phyloP scores from a whole-genome alignment of 1,140 invertebrate species.

The Drosophila guanche region DNA sequence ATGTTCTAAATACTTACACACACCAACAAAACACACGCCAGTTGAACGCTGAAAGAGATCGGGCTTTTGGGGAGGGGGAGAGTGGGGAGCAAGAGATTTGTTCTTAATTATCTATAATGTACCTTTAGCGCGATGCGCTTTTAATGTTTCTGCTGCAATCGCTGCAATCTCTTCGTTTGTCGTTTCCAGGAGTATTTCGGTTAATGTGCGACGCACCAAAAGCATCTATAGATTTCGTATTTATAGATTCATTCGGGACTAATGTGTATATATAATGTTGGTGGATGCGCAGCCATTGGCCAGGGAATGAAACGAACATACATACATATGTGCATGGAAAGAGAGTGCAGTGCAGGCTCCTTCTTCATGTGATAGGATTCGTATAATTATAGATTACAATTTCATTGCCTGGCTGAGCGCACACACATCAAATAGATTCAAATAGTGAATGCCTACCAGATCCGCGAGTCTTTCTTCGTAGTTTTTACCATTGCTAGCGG shows the following conservation, averaged over 20 bases:
- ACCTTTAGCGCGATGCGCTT: constrained; percentile 81
- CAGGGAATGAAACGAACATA: constrained; percentile 59
- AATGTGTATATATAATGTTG: constrained; percentile 27
- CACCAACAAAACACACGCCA: constrained; percentile 21
- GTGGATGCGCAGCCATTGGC: constrained; percentile 35
- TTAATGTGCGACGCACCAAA: constrained; percentile 92
- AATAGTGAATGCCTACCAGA: constrained; percentile 74
- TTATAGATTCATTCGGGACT: constrained; percentile 54
- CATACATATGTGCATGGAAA: neutral
- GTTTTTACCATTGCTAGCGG: constrained; percentile 74
- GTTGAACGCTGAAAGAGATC: constrained; percentile 38
- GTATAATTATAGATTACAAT: constrained; percentile 8
- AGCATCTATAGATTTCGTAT: constrained; percentile 88
- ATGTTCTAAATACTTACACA: constrained; percentile 50
- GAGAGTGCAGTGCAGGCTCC: constrained; percentile 11
- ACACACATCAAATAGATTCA: constrained; percentile 32
- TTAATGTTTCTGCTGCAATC: constrained; percentile 89
- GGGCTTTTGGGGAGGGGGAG: constrained; percentile 11
- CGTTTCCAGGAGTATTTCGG: constrained; percentile 96
- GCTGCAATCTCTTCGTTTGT: constrained; percentile 94
- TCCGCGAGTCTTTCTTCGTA: constrained; percentile 82
- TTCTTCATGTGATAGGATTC: no score
- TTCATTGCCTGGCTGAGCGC: constrained; percentile 54
- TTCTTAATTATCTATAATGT: constrained; percentile 49
- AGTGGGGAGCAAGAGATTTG: neutral